phyloP scores from a whole-genome alignment of 1,140 invertebrate species.

The Aphaenogaster ashmeadi region DNA sequence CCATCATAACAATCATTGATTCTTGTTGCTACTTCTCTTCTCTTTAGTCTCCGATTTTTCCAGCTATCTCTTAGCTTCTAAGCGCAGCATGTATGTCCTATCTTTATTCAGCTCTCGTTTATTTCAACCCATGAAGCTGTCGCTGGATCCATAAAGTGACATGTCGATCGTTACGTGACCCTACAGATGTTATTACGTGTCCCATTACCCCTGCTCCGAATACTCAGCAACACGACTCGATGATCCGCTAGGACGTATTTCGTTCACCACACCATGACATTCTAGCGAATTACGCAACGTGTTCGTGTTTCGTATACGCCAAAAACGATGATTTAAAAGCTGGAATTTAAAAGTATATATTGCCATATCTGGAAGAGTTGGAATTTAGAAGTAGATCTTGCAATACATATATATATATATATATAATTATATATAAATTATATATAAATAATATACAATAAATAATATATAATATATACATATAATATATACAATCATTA shows the following conservation, averaged over 20 bases:
- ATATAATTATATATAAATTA: too few relatives aligned
- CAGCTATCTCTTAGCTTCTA: neutral
- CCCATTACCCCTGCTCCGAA: constrained; percentile 39
- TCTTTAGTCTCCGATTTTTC: neutral
- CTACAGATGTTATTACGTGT: constrained; percentile 46
- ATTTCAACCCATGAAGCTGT: constrained; percentile 2
- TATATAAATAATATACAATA: too few relatives aligned
- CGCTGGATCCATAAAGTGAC: constrained; percentile 32
- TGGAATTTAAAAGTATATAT: neutral
- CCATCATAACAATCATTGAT: neutral
- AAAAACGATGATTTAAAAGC: neutral
- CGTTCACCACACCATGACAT: neutral
- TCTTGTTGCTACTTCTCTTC: neutral
- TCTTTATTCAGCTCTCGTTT: constrained; percentile 20
- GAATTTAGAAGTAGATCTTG: too few relatives aligned
- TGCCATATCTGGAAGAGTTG: neutral
- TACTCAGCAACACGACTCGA: constrained; percentile 10
- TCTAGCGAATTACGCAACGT: neutral
- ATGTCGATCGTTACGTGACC: constrained; percentile 38
- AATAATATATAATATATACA: too few relatives aligned
- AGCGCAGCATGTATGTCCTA: neutral
- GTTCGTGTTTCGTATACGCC: neutral
- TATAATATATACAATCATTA: too few relatives aligned
- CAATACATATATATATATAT: too few relatives aligned
- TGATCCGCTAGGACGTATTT: constrained; percentile 9